These are phyloP conservation scores for Enteromius fasciolatus DNA, from an alignment of 2,797 vertebrate genomes.

Conservation along the genomic window DNA sequence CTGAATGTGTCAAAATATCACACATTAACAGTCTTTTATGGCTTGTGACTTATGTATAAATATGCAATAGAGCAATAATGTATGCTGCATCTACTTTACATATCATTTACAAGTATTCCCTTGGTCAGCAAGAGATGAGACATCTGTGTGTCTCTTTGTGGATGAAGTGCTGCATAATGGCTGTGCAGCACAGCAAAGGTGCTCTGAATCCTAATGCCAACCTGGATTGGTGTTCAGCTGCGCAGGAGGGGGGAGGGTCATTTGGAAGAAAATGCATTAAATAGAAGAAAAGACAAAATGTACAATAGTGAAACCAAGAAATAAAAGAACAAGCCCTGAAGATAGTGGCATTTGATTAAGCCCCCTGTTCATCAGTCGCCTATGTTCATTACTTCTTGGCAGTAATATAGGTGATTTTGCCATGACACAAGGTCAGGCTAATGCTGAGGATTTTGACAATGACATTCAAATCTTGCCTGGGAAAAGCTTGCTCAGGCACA, in stretches of 20 bases:
- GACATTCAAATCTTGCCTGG: conserved; percentile 34
- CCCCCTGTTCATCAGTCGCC: conserved; percentile 7
- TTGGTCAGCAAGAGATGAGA: background rate
- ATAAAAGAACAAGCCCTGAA: conserved; percentile 20
- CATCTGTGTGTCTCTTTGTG: background rate
- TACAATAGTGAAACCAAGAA: background rate
- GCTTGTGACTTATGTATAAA: conserved; percentile 5
- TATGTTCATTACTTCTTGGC: conserved; percentile 1
- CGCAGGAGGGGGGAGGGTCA: conserved; percentile 25
- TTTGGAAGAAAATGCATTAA: conserved; percentile 26
- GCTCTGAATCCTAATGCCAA: conserved; percentile 52
- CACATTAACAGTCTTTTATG: background rate
- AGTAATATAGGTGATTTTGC: conserved; percentile 10
- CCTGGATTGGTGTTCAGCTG: conserved; percentile 19
- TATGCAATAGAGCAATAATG: background rate
- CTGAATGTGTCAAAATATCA: background rate
- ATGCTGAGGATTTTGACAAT: conserved; percentile 31
- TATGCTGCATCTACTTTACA: background rate
- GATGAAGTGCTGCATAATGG: conserved; percentile 43
- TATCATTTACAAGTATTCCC: background rate
- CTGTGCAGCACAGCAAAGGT: conserved; percentile 34
- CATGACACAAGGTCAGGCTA: background rate
- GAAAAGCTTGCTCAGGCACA: conserved; percentile 26
- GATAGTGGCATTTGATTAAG: conserved; percentile 27
- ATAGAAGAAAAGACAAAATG: conserved; percentile 14